These are phyloP conservation scores for Xiphorhynchus erythropygius DNA, from an alignment of 2,797 vertebrate species.

Conservation along the genomic window DNA sequence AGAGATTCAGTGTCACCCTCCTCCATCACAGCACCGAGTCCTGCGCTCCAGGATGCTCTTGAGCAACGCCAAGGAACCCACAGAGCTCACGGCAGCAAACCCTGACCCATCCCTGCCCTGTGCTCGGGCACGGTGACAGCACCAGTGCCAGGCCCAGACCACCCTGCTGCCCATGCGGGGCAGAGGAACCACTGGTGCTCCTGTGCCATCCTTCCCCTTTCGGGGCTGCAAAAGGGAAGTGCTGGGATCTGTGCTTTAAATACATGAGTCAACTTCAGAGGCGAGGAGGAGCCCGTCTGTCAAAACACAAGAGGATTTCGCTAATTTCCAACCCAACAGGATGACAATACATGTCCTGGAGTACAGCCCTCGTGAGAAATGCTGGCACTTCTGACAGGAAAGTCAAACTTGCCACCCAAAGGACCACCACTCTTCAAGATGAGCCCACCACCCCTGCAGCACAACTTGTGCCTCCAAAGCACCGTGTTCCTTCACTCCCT, in stretches of 20 bases:
- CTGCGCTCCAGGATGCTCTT: background rate
- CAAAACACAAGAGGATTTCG: slow-evolving; percentile 71
- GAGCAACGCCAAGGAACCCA: background rate
- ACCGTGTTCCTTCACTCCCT: background rate
- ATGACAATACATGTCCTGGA: background rate
- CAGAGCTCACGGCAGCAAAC: fast-evolving
- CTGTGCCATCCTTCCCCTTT: slow-evolving; percentile 55
- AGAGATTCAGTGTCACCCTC: background rate
- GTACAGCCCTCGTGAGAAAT: background rate
- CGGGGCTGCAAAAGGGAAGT: slow-evolving; percentile 59
- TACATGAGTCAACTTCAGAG: slow-evolving; percentile 45
- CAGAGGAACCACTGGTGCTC: background rate
- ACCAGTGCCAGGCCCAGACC: background rate
- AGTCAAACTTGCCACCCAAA: background rate
- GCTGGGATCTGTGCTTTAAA: slow-evolving; percentile 37
- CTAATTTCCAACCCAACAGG: slow-evolving; percentile 39
- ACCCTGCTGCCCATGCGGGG: background rate
- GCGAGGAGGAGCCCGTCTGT: slow-evolving; percentile 60
- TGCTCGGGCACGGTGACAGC: background rate
- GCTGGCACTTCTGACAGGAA: background rate
- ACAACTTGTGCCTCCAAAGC: background rate
- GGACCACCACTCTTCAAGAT: background rate
- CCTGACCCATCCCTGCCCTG: background rate
- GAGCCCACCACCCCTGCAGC: fast-evolving
- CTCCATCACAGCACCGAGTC: fast-evolving